Evolutionary conservation across 2,797 vertebrate genomes (phyloP), one percentile per base, ranked within the genome.

Genomic region (Danio aesculapii): DNA sequence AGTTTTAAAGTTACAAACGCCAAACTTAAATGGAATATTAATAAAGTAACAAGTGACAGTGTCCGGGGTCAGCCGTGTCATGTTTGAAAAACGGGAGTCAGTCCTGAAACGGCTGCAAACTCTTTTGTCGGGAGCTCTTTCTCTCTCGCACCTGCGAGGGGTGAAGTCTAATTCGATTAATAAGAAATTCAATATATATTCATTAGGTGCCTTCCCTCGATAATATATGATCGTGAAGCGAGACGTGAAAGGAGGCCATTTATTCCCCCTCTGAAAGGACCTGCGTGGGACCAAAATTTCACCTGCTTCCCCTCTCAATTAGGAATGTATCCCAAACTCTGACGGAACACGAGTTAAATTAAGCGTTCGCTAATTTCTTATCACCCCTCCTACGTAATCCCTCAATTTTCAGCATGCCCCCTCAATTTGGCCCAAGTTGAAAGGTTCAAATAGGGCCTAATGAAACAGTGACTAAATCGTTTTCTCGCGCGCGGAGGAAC

Each of bases 281-380:
- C 96, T 92, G 96, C 95, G 92, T 97, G 95, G 94, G 95, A 96
- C 95, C 93, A 93, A 95, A 94, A 95, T 96, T 97, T 98, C 97
- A 99, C 97, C 98, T 99, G 97, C 98, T 97, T 97, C 96, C 95
- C 96, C 93, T 95, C 96, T 98, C 97, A 98, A 98, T 98, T 98
- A 97, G 96, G 96, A 97, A 97, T 97, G 96, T 97, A 98, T 97
- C 97, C 95, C 96, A 95, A 98, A 97, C 95, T 96, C 95, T 92
- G 95, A 95, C 95, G 96, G 96, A 97, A 95, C 96, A 95, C 95
- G 95, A 96, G 97, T 98, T 98, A 97, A 99, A 99, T 99, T 98
- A 98, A 98, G 94, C 96, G 95, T 98, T 95, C 81, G 87, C 95
- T 98, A 97, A 97, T 99, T 97, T 96, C 94, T 96, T 95, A 95